phyloP scores from a whole-genome alignment of 2,888 invertebrate species.

The Helleia helle region DNA sequence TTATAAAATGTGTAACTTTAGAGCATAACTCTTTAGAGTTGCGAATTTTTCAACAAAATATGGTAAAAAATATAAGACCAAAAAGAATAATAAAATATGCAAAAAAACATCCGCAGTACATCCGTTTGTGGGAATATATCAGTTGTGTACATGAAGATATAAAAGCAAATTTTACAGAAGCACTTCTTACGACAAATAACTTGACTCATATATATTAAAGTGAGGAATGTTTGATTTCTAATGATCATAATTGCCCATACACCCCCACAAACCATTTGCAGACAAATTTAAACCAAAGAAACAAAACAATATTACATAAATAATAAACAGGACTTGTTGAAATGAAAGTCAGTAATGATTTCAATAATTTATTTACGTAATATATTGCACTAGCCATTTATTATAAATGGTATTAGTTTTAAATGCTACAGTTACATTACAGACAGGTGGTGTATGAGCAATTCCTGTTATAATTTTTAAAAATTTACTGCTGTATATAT shows the following conservation, averaged over 20 bases:
- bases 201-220: background rate
- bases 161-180: background rate
- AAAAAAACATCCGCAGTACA: constrained; percentile 22
- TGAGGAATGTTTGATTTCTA: background rate
- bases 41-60: constrained; percentile 16
- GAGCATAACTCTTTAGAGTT: constrained; percentile 2
- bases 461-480: constrained; percentile 33
- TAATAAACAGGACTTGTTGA: constrained; percentile 54
- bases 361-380: constrained; percentile 58
- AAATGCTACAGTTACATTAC: constrained; percentile 49
- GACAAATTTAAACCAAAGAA: constrained; percentile 34
- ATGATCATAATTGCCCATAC: constrained; percentile 61
- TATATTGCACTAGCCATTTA: constrained; percentile 50
- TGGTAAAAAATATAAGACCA: constrained; percentile 21
- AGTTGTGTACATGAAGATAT: constrained; percentile 23
- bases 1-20: constrained; percentile 17
- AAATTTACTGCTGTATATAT: background rate
- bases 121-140: constrained; percentile 71
- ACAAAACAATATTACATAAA: constrained; percentile 48
- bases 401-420: constrained; percentile 28
- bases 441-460: constrained; percentile 71
- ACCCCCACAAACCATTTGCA: constrained; percentile 68
- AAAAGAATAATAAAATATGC: constrained; percentile 33
- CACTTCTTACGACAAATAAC: background rate
- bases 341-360: constrained; percentile 63